Base-by-base conservation (phyloP, 2,888 invertebrate species). In the Elysia crispata region DNA sequence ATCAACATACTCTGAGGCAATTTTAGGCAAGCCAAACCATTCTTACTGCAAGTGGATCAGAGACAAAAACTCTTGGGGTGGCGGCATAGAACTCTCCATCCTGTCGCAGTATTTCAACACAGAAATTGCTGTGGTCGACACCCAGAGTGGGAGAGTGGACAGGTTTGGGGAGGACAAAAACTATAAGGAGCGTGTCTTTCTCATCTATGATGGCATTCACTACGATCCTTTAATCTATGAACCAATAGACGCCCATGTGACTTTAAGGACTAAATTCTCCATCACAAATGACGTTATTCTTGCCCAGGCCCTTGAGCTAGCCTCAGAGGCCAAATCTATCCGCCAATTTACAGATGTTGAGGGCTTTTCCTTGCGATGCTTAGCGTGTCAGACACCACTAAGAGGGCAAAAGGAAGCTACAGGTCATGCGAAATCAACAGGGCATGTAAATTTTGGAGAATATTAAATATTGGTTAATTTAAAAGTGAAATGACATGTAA, bases 151-250 rank as follows among this genome's bases (percentile, higher is more conserved):
- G 15, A 95, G 97, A 82, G 96, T 98, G 81, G 97, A 97, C 92
- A 94, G 96, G 86, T 93, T 98, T 92, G 98, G 98, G 0, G 98
- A 98, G 92, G 97, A 98, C 92, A 95, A 95, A 89, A 95, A 95
- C 87, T 98, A 96, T 91, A 94, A 95, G 1, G 94, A 96, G 80
- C 93, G 98, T 87, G 96, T 97, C 3, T 96, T 98, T 90, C 93
- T 98, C 6, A 94, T 98, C 75, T 98, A 98, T 91, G 98, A 98
- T 92, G 98, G 98, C 25, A 97, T 98, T 76, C 98, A 98, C 92
- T 98, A 98, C 90, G 98, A 98, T 92, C 97, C 98, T 0, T 92
- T 98, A 18, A 96, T 96, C 90, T 94, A 97, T 93, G 97, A 98
- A 93, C 95, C 96, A 3, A 69, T 87, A 28, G 87, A 89, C 62